These are phyloP conservation scores for Drosophila pseudoananassae DNA, from an alignment of 1,140 invertebrate species.

Conservation along the genomic window DNA sequence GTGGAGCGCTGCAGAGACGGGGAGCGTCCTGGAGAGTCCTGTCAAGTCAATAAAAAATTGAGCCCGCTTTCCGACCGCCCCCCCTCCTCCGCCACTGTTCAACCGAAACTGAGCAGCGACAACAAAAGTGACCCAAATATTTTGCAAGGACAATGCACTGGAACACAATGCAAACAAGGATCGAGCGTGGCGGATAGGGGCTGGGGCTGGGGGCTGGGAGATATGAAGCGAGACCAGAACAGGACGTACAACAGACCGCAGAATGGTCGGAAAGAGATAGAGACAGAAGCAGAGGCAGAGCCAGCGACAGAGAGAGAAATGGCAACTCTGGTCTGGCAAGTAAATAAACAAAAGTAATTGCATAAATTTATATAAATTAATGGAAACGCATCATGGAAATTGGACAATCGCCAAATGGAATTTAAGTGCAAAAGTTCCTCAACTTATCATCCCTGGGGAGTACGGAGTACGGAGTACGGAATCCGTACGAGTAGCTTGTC, in stretches of 20 bases:
- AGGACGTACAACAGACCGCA: slow-evolving; percentile 38
- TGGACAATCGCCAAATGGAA: slow-evolving; percentile 55
- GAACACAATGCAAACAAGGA: slow-evolving; percentile 64
- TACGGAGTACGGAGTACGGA: neutral
- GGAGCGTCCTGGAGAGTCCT: slow-evolving; percentile 32
- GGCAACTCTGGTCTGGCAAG: slow-evolving; percentile 52
- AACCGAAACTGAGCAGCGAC: slow-evolving; percentile 67
- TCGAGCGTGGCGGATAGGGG: slow-evolving; percentile 4
- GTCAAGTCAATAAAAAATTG: slow-evolving; percentile 80
- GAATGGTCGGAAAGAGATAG: neutral
- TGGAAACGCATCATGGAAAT: slow-evolving; percentile 77
- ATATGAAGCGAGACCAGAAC: slow-evolving; percentile 23
- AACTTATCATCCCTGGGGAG: slow-evolving; percentile 18
- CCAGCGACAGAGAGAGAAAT: neutral
- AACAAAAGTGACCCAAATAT: slow-evolving; percentile 81
- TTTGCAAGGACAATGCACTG: slow-evolving; percentile 80
- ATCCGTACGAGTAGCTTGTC: neutral
- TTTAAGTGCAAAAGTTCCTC: slow-evolving; percentile 68
- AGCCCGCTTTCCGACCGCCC: slow-evolving; percentile 13
- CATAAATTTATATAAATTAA: slow-evolving; percentile 82
- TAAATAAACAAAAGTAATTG: slow-evolving; percentile 82
- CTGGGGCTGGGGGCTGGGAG: neutral
- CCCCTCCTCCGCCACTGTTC: slow-evolving; percentile 1
- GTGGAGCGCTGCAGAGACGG: neutral
- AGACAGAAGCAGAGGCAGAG: neutral